Evolutionary conservation across 2,113 vertebrate species (phyloP), one percentile per base, ranked within the genome.

Genomic region (Megatriorchis doriae): DNA sequence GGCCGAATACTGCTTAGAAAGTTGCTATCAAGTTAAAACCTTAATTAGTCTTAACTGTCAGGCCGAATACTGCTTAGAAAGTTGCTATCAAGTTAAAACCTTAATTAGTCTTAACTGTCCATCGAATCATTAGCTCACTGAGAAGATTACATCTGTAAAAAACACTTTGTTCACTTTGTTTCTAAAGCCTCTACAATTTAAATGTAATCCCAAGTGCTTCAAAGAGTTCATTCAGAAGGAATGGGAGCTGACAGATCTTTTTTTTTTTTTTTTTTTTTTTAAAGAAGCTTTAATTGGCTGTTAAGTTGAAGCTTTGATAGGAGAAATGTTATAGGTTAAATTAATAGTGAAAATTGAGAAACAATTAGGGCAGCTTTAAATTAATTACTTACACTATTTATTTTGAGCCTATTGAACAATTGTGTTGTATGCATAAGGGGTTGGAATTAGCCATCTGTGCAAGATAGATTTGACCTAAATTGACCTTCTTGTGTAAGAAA

Each of bases 351-450:
- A 80, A 82, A 77, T 58, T 56, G 84, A 94, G 86, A 70, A 92
- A 85, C 94, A 97, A 95, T 94, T 95, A 96, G 93, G 71, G 74
- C 87, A 93, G 84, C 93, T 95, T 97, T 85, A 96, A 97, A 85
- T 93, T 79, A 91, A 95, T 97, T 94, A 92, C 61, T 88, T 88
- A 55, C 42, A 45, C 81, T 97, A 38, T 94, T 96, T 95, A 85
- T 94, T 97, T 94, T 79, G 81, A 82, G 81, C n/a, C 80, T 95
- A 65, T 85, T 93, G 89, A 92, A 84, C 91, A 84, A 91, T 86
- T 94, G 88, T 84, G 77, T 91, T 67, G 48, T 66, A 42, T 77
- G 58, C 31, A 3, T 80, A 84, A 72, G 42, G 53, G 78, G 62
- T 70, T 82, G 87, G 91, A 94, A 93, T 97, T 91, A 95, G 78